A percentile compares a stretch with the other conserved stretches of the same genome.
Conservation (phyloP, 2,113 vertebrate genomes). For the Nipponia nippon region DNA sequence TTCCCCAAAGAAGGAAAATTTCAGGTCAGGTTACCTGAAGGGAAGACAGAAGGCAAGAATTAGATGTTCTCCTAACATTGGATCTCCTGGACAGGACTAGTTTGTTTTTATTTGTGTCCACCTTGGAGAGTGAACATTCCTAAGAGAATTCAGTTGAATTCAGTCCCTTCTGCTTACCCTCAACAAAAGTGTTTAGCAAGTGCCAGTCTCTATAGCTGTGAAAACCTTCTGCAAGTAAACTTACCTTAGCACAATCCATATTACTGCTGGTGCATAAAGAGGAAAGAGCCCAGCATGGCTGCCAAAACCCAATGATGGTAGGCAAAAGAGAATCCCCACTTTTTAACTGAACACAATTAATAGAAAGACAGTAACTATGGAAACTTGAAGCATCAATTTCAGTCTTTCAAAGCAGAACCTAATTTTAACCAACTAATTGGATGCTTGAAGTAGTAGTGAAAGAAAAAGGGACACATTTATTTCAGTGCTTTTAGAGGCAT, state of each 20-base stretch:
- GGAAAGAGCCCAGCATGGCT: neutral
- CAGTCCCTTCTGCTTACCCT: neutral
- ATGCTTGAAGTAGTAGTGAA: neutral
- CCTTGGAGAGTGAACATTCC: neutral
- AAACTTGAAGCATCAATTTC: constrained; percentile 19
- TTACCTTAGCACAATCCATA: neutral
- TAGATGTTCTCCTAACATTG: neutral
- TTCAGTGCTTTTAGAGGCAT: neutral
- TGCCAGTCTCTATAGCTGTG: neutral
- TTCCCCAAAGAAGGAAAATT: neutral
- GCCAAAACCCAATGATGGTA: neutral
- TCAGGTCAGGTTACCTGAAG: neutral
- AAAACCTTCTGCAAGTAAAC: neutral
- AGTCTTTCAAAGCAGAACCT: neutral
- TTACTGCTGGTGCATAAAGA: neutral
- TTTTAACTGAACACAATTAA: neutral
- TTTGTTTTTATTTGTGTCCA: neutral
- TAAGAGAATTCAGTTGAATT: neutral
- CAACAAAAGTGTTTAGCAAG: neutral
- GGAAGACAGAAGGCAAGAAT: neutral
- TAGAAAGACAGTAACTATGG: constrained; percentile 20
- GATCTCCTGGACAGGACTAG: neutral
- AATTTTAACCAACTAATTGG: constrained; percentile 32
- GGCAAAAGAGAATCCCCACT: neutral
- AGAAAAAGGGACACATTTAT: neutral